Evolutionary conservation across 2,888 invertebrate genomes (phyloP), one percentile per base, ranked within the genome.

Genomic region (Thalpophila matura): DNA sequence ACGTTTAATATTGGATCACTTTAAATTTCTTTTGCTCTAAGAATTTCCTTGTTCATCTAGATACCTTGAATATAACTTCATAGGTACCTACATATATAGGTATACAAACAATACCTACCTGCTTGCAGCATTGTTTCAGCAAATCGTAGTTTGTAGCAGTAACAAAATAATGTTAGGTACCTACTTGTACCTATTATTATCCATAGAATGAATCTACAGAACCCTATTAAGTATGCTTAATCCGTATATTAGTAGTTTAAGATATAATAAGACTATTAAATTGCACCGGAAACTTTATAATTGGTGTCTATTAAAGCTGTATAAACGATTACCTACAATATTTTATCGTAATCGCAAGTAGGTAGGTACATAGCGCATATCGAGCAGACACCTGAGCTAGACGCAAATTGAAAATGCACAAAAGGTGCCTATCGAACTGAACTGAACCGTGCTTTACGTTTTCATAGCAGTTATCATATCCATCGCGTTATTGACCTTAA

Each of bases 401-500:
- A 55, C 53, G 55, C 55, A 56, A 72, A 72, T 78, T 77, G 69
- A 77, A 63, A 68, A 64, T 46, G 49, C 45, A 70, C 51, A 62
- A 70, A n/a, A 75, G 59, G 49, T 65, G 66, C 33, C 49, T 71
- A 68, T 72, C 50, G 74, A 65, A 76, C 69, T 71, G 74, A 65
- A 76, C 69, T 71, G 70, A 75, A 57, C 69, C 68, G 56, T 72
- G 75, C 72, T 77, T 77, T 64, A 64, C 62, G 65, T 74, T 87
- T 89, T 88, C 87, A 86, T 86, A 83, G 89, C 86, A 87, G 89
- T 89, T 91, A 91, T 91, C 89, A 91, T 92, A 91, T 89, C 84
- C 88, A 89, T 89, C 86, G 91, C 90, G 89, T 86, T 92, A 92
- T 92, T 92, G 92, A 92, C 92, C 92, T 92, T 93, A 93, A 93